Conservation (phyloP, 2,797 vertebrate species). For the Botia kubotai region DNA sequence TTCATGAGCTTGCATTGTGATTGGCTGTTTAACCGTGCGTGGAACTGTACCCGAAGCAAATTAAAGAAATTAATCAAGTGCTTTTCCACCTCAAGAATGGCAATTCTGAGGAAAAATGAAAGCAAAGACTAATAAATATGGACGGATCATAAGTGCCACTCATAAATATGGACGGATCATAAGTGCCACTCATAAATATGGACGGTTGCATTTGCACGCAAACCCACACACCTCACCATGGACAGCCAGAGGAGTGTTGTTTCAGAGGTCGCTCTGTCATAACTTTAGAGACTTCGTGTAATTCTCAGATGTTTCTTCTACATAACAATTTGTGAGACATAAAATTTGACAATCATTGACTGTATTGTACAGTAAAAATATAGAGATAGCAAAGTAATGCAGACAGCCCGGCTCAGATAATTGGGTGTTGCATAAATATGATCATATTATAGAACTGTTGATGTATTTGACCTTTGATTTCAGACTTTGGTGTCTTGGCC, state of each 20-base stretch:
- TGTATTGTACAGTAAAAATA: too few species aligned
- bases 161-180: background rate
- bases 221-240: background rate
- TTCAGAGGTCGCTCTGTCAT: background rate
- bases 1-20: constrained; percentile 1
- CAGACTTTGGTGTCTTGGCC: too few species aligned
- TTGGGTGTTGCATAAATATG: too few species aligned
- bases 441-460: too few species aligned
- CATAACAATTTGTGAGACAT: too few species aligned
- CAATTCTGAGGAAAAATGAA: too few species aligned
- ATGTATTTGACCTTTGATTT: too few species aligned
- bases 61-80: constrained; percentile 62
- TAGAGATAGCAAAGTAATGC: too few species aligned
- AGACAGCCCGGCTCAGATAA: too few species aligned
- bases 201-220: background rate
- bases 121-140: background rate
- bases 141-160: background rate
- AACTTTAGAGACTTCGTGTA: background rate
- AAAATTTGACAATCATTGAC: too few species aligned
- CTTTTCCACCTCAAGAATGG: constrained; percentile 38
- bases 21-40: background rate
- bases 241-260: background rate
- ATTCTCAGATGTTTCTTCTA: background rate
- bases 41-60: constrained; percentile 12
- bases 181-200: background rate